Base-by-base conservation (phyloP, 2,113 vertebrate genomes). In the Anolis carolinensis region DNA sequence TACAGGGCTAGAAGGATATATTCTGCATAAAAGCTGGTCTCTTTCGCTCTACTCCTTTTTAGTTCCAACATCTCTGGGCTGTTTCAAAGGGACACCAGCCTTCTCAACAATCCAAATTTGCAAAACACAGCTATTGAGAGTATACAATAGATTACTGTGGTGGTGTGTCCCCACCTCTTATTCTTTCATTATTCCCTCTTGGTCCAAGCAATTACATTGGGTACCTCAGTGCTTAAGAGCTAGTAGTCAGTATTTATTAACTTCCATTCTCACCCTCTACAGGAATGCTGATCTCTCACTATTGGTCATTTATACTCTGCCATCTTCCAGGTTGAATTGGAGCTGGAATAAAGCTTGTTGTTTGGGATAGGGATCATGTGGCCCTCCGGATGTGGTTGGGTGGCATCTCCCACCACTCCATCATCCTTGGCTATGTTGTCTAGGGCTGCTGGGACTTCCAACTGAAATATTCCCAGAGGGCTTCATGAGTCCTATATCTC, bases 1-100 rank as follows among this genome's bases (percentile, higher is more conserved):
- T 68, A 67, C 68, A 65, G 32, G 86, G 71, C 34, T 50, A 83
- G 9, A 39, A 81, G 18, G 11, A 44, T 87, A 81, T 72, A 75
- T 92, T 90, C 89, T 90, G 76, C 82, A 76, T n/a, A 18, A 50
- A 18, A 50, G 83, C 73, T 55, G 34, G 85, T 93, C 94, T 87
- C 85, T 86, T 84, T 68, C 25, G 30, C 30, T 10, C 25, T 30
- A 81, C 25, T 68, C 11, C 36, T 14, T 39, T 79, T 52, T 65
- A 65, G 5, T 67, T 67, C 5, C 63, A 25, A 67, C 23, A 67
- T 67, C 27, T 67, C 55, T 59, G 11, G 55, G 48, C 75, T 39
- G 79, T 73, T 67, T 50, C 77, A 81, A 50, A 86, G 48, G 81
- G 74, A 27, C 25, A n/a, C 34, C 87, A 25, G 4, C 2, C 0